Evolutionary conservation across 2,113 vertebrate species (phyloP).

Genomic region (Oreotrochilus melanogaster): DNA sequence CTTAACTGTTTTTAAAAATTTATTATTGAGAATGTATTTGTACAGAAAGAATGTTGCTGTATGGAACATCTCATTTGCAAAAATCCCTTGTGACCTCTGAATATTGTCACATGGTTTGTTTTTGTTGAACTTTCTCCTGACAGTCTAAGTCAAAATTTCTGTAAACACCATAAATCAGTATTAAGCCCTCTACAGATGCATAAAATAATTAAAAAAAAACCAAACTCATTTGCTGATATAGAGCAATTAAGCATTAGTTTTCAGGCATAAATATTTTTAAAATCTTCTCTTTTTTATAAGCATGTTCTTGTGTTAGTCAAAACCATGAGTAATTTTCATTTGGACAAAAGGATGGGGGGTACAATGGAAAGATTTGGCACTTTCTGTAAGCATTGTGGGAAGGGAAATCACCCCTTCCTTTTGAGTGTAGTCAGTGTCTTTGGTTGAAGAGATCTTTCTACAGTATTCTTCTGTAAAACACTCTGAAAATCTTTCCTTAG

Average conservation of each 20-base stretch:
- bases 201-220: slow-evolving; percentile 21
- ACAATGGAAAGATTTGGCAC: background rate
- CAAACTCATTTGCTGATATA: background rate
- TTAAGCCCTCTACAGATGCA: slow-evolving; percentile 29
- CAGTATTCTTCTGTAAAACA: background rate
- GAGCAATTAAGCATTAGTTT: background rate
- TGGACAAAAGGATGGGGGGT: background rate
- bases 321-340: background rate
- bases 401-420: background rate
- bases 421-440: background rate
- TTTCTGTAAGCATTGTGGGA: background rate
- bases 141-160: background rate
- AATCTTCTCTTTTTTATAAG: background rate
- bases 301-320: background rate
- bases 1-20: background rate
- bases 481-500: background rate
- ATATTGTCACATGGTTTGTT: background rate
- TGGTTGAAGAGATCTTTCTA: background rate
- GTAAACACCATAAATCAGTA: slow-evolving; percentile 60
- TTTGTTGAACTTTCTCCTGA: background rate
- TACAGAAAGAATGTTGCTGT: background rate
- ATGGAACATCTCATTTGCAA: background rate
- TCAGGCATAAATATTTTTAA: background rate
- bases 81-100: background rate
- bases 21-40: background rate